These are phyloP conservation scores for Macaria liturata DNA, from an alignment of 2,888 invertebrate species.

Conservation along the genomic window DNA sequence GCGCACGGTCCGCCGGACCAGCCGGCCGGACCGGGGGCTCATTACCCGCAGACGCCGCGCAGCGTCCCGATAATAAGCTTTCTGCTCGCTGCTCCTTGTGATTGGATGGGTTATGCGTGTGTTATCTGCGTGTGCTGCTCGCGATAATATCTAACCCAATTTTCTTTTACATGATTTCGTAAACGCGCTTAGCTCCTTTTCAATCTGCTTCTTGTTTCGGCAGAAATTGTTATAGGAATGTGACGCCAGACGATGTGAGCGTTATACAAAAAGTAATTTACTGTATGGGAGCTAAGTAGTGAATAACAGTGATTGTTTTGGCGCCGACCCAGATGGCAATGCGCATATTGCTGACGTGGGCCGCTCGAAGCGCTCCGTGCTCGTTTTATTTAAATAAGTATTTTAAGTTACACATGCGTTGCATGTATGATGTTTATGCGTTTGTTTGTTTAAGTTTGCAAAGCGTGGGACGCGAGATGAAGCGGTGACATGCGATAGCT, in stretches of 20 bases:
- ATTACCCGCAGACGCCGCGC: constrained; percentile 66
- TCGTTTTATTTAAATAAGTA: constrained; percentile 34
- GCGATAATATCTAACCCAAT: constrained; percentile 70
- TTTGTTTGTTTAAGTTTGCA: constrained; percentile 26
- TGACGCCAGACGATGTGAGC: constrained; percentile 24
- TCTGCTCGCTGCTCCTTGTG: constrained; percentile 73
- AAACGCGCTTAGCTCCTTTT: constrained; percentile 54
- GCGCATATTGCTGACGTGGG: constrained; percentile 67
- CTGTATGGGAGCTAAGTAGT: constrained; percentile 64
- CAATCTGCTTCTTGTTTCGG: constrained; percentile 47
- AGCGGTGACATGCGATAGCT: constrained; percentile 40
- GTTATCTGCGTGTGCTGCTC: constrained; percentile 69
- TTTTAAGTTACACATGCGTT: constrained; percentile 22
- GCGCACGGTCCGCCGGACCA: constrained; percentile 49
- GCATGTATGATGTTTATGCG: constrained; percentile 25
- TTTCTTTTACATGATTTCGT: constrained; percentile 65
- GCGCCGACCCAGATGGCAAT: constrained; percentile 76
- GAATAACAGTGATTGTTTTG: constrained; percentile 81
- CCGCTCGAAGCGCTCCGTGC: constrained; percentile 40
- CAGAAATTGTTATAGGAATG: constrained; percentile 39
- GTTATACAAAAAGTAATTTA: constrained; percentile 42
- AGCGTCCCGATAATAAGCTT: constrained; percentile 75
- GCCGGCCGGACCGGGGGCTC: constrained; percentile 48
- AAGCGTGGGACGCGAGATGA: constrained; percentile 10
- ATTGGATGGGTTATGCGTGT: constrained; percentile 80